A percentile compares a stretch with the other conserved stretches of the same genome.
These are phyloP conservation scores for Ramphastos sulfuratus DNA, from an alignment of 2,113 vertebrate species.

Conservation along the genomic window DNA sequence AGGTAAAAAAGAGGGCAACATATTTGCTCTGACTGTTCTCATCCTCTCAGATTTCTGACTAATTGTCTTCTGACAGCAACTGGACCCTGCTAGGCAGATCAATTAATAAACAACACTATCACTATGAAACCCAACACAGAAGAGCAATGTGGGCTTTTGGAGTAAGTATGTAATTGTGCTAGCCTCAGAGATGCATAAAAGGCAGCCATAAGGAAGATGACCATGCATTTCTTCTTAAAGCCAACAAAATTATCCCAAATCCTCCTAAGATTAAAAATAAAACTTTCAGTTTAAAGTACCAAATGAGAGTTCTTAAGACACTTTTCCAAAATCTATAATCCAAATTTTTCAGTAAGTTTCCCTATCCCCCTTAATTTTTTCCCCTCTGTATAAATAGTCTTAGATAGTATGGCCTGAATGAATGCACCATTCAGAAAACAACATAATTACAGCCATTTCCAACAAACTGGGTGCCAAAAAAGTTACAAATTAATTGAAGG, in stretches of 20 bases:
- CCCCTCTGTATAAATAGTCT: constrained; percentile 81
- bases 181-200: constrained; percentile 60
- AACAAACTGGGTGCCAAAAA: constrained; percentile 78
- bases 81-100: constrained; percentile 26
- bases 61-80: constrained; percentile 35
- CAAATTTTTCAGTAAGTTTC: constrained; percentile 69
- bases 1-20: background rate
- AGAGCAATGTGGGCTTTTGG: constrained; percentile 42
- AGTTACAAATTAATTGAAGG: constrained; percentile 86
- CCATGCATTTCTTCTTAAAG: constrained; percentile 56
- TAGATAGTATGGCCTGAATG: constrained; percentile 73
- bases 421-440: constrained; percentile 80
- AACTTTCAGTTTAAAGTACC: constrained; percentile 53
- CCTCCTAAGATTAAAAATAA: constrained; percentile 54
- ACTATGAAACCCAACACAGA: constrained; percentile 41
- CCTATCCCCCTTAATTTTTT: constrained; percentile 71
- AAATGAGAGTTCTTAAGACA: constrained; percentile 42
- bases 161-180: constrained; percentile 20
- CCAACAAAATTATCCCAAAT: constrained; percentile 60
- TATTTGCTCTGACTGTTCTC: background rate
- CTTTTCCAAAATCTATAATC: constrained; percentile 61
- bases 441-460: constrained; percentile 81
- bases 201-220: constrained; percentile 53
- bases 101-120: constrained; percentile 36
- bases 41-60: constrained; percentile 50